Evolutionary conservation across 2,888 invertebrate genomes (phyloP).

Genomic region (Rotaria socialis): DNA sequence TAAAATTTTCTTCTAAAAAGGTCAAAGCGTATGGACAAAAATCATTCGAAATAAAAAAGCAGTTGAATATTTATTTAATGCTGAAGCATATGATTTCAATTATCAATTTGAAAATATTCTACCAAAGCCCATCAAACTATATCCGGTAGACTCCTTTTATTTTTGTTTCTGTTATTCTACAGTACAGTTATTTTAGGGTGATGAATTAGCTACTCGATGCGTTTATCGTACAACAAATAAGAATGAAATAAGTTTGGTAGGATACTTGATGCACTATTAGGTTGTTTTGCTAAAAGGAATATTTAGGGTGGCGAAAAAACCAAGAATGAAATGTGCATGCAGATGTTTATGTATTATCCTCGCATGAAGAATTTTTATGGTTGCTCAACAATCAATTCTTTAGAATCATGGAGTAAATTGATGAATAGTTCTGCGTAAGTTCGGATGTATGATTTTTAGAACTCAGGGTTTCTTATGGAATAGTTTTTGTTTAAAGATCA

Average conservation of each 20-base stretch:
- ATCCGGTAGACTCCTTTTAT: not conserved
- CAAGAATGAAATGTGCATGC: conserved; percentile 40
- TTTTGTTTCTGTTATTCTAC: not conserved
- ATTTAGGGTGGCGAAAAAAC: conserved; percentile 43
- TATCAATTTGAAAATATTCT: conserved; percentile 39
- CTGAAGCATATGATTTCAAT: conserved; percentile 20
- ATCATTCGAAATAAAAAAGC: conserved; percentile 41
- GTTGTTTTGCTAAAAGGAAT: not conserved
- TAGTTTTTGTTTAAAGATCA: not conserved
- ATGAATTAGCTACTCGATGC: conserved; percentile 44
- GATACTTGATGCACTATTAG: not conserved
- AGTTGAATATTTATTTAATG: conserved; percentile 33
- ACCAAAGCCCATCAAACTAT: not conserved
- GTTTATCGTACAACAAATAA: conserved; percentile 30
- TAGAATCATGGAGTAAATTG: not conserved
- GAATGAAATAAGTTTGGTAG: conserved; percentile 39
- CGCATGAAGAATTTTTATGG: conserved; percentile 2
- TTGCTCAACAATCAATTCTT: not conserved
- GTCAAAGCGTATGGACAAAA: conserved; percentile 33
- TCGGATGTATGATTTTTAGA: not conserved
- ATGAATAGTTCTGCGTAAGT: not conserved
- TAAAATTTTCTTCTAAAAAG: not conserved
- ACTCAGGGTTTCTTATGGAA: no score
- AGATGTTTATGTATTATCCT: conserved; percentile 42
- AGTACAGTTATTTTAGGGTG: conserved; percentile 5